Evolutionary conservation across 2,888 invertebrate species (phyloP).

Genomic region (Phyllotreta cruciferae): DNA sequence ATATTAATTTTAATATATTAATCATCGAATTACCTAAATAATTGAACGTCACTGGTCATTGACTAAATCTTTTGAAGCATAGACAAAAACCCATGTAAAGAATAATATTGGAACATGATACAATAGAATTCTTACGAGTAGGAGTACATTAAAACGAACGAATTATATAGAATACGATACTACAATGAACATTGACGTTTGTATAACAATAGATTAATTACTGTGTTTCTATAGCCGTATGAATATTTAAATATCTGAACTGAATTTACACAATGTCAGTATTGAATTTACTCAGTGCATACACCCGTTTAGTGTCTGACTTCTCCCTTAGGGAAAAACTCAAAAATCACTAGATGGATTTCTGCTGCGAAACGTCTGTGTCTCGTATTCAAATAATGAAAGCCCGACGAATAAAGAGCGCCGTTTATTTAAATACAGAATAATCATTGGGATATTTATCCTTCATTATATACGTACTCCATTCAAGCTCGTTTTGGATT

Average conservation of each 20-base stretch:
- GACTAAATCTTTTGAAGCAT: conserved; percentile 9
- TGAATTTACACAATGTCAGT: conserved; percentile 59
- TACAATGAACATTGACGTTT: conserved; percentile 60
- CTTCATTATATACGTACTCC: conserved; percentile 26
- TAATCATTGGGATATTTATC: conserved; percentile 31
- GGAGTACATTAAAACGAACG: conserved; percentile 62
- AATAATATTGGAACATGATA: conserved; percentile 38
- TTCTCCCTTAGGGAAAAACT: conserved; percentile 44
- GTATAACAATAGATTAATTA: conserved; percentile 63
- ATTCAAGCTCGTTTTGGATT: conserved; percentile 23
- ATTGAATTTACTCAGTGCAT: conserved; percentile 56
- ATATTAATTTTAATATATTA: too few relatives aligned
- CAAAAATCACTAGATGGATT: conserved; percentile 47
- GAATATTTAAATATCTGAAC: conserved; percentile 59
- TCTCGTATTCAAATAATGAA: conserved; percentile 33
- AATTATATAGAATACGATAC: conserved; percentile 60
- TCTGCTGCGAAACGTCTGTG: conserved; percentile 35
- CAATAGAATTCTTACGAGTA: conserved; percentile 58
- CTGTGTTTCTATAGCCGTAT: conserved; percentile 59
- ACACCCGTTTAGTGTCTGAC: conserved; percentile 47
- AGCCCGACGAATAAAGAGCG: conserved; percentile 19
- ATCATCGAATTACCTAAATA: too few relatives aligned
- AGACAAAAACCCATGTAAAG: conserved; percentile 33
- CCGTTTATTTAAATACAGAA: conserved; percentile 34
- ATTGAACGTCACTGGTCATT: conserved; percentile 6